A percentile compares a stretch with the other conserved stretches of the same genome.
phyloP scores from a whole-genome alignment of 1,140 invertebrate genomes.

The Ridgeia piscesae region DNA sequence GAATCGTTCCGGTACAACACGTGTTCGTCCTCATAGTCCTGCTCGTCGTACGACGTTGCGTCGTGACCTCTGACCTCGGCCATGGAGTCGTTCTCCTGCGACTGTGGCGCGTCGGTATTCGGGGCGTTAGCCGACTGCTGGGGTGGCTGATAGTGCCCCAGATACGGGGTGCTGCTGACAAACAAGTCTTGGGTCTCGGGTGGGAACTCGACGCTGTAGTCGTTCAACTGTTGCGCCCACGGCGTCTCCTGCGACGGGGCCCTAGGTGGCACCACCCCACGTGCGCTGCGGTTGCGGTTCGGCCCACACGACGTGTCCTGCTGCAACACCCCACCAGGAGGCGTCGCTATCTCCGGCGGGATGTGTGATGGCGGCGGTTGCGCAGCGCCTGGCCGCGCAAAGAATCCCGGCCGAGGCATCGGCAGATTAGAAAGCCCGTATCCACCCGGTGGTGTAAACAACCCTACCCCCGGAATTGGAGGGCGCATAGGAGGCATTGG shows the following conservation, averaged over 20 bases:
- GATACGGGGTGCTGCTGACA: background rate
- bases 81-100: background rate
- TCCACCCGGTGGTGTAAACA: background rate
- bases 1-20: slow-evolving; percentile 63
- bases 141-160: background rate
- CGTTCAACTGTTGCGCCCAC: background rate
- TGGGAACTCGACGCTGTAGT: background rate
- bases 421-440: background rate
- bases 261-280: background rate
- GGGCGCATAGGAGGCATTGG: background rate
- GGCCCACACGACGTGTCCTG: background rate
- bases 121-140: background rate
- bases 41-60: background rate
- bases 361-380: background rate
- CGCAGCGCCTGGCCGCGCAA: background rate
- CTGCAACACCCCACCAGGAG: slow-evolving; percentile 6
- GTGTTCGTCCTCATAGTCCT: background rate
- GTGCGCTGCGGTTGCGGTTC: background rate
- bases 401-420: slow-evolving; percentile 21
- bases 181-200: background rate
- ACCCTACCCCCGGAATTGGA: background rate
- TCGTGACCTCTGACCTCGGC: background rate
- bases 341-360: background rate
- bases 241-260: background rate
- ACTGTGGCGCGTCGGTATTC: background rate